Percentiles rank a stretch among this genome's conserved stretches.
These are phyloP conservation scores for Diarsia mendica DNA, from an alignment of 2,888 invertebrate genomes.

Conservation along the genomic window DNA sequence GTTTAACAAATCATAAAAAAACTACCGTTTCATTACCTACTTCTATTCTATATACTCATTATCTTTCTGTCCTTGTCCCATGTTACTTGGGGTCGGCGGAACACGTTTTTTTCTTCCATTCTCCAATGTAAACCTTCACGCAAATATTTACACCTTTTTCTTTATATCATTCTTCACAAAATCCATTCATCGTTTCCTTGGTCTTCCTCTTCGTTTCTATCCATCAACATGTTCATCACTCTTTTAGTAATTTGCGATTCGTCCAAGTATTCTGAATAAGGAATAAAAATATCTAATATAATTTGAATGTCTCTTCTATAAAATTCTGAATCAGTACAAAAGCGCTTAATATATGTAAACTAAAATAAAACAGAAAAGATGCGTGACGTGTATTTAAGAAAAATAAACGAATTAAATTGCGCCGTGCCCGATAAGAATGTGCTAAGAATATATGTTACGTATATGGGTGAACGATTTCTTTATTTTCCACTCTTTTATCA, in stretches of 20 bases:
- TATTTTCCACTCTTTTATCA: constrained; percentile 45
- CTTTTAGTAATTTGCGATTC: background rate
- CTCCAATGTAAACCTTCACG: too few species aligned
- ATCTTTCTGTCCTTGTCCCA: too few species aligned
- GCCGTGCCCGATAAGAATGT: constrained; percentile 16
- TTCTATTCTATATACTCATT: too few species aligned
- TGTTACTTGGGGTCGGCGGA: too few species aligned
- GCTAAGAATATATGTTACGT: constrained; percentile 51
- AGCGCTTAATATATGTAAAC: constrained; percentile 5
- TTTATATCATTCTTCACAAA: too few species aligned
- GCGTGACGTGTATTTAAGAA: constrained; percentile 3
- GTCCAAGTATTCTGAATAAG: background rate
- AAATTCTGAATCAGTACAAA: constrained; percentile 10
- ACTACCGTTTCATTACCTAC: too few species aligned
- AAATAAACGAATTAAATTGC: constrained; percentile 21
- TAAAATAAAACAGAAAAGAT: constrained; percentile 1
- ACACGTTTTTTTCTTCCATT: too few species aligned
- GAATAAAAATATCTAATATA: background rate
- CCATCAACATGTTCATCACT: too few species aligned
- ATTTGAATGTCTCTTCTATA: background rate
- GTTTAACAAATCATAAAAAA: too few species aligned
- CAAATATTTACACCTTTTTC: too few species aligned
- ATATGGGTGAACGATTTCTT: constrained; percentile 53
- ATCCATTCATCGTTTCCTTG: too few species aligned
- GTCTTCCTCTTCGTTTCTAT: too few species aligned